Conservation (phyloP, 2,113 vertebrate species). For the Cheirogaleus medius region DNA sequence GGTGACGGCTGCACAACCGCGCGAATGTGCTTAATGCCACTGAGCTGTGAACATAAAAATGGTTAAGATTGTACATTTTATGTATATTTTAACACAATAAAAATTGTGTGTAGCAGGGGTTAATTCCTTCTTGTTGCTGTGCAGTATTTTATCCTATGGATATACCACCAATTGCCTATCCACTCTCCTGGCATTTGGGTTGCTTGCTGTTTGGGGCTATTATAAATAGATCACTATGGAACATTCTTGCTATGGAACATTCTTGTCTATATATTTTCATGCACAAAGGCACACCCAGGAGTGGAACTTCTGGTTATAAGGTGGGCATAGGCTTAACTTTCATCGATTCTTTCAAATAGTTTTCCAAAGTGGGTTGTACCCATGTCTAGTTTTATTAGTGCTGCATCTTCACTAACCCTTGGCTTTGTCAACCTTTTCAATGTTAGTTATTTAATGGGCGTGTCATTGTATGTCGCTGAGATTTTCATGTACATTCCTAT, state of each 20-base stretch:
- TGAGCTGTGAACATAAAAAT: neutral
- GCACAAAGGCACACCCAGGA: neutral
- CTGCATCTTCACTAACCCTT: neutral
- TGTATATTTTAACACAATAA: neutral
- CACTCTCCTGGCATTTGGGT: neutral
- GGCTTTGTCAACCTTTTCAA: neutral
- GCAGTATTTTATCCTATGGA: neutral
- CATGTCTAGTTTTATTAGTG: too few relatives aligned
- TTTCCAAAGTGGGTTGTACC: neutral
- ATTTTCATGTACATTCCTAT: neutral
- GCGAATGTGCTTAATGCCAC: neutral
- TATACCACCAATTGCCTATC: neutral
- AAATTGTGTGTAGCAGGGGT: neutral
- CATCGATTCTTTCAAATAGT: neutral
- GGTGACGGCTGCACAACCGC: rapidly evolving
- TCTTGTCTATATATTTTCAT: neutral
- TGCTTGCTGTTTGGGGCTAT: neutral
- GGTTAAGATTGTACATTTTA: neutral
- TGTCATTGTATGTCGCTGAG: neutral
- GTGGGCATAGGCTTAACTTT: neutral
- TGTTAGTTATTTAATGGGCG: neutral
- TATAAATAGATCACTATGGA: neutral
- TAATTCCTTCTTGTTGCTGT: neutral
- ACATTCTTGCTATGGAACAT: neutral
- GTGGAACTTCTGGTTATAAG: neutral